Evolutionary conservation across 2,797 vertebrate species (phyloP), one percentile per base, ranked within the genome.

Genomic region (Helostoma temminkii): DNA sequence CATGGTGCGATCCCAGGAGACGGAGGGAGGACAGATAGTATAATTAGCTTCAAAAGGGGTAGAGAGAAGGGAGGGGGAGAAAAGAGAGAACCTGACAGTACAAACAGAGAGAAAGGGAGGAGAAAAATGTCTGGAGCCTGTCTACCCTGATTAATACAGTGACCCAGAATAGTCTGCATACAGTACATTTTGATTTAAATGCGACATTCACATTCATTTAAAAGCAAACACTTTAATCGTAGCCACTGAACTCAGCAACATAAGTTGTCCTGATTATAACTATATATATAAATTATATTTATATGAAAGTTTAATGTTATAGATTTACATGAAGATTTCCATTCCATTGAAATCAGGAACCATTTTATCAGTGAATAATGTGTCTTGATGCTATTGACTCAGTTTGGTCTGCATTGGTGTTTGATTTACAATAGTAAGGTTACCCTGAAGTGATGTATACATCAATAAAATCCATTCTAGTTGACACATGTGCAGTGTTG

Each of bases 11-110:
- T 89, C 84, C 86, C 88, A 36, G 71, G 86, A 88, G 88, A 86
- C 15, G 25, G 62, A 81, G 80, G 80, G 78, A 91, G 81, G 84
- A 86, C 79, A 41, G 81, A 83, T 80, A 82, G 80, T 89, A 88
- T 88, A 89, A 89, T 90, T 90, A 88, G 86, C 87, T 82, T 89
- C 73, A 83, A 78, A 82, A 74, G 81, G 76, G 79, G 78, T 76
- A 66, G 60, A 63, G 69, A 9, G 66, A 64, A 49, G 56, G 48
- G 54, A 63, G 69, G 70, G 47, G 71, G 61, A 54, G 69, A 43
- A 54, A 43, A 26, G 63, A 70, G 63, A 26, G 74, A 68, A 75
- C 19, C 84, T 83, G 80, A 50, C 54, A 22, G 84, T 70, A 81
- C 76, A 85, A 86, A 79, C 74, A 30, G 78, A 61, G 68, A 46